Percentiles rank a stretch among this genome's conserved stretches.
phyloP scores from a whole-genome alignment of 1,140 invertebrate species.

The Ceratosolen solmsi region DNA sequence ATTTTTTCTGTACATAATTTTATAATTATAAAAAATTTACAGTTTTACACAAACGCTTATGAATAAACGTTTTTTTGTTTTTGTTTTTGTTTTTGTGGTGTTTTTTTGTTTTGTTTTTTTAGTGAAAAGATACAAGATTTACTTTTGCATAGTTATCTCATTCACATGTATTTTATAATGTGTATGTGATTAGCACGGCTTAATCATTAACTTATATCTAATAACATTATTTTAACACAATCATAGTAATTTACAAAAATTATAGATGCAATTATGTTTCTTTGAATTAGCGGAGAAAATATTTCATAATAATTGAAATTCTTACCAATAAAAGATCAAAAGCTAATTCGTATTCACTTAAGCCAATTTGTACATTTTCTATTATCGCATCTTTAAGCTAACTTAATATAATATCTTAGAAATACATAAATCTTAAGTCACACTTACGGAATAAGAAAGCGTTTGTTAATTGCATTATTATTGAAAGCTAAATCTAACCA shows the following conservation, averaged over 20 bases:
- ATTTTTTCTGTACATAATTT: constrained; percentile 53
- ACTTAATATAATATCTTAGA: not conserved
- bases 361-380: constrained; percentile 35
- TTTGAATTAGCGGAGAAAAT: constrained; percentile 10
- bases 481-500: no score
- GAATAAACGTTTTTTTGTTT: constrained; percentile 34
- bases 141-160: constrained; percentile 7
- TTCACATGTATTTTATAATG: not conserved
- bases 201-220: constrained; percentile 9
- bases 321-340: constrained; percentile 17
- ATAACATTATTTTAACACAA: constrained; percentile 17
- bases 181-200: constrained; percentile 14
- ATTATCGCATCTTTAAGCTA: constrained; percentile 23
- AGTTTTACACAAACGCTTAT: constrained; percentile 39
- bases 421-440: constrained; percentile 31
- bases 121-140: not conserved
- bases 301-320: constrained; percentile 16
- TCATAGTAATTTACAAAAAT: constrained; percentile 44
- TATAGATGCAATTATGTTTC: constrained; percentile 12
- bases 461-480: no score
- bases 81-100: no score
- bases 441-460: not conserved
- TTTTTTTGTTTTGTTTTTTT: no score
- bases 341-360: not conserved
- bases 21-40: constrained; percentile 52